Base-by-base conservation (phyloP, 2,113 vertebrate species). In the Paradoxurus hermaphroditus region DNA sequence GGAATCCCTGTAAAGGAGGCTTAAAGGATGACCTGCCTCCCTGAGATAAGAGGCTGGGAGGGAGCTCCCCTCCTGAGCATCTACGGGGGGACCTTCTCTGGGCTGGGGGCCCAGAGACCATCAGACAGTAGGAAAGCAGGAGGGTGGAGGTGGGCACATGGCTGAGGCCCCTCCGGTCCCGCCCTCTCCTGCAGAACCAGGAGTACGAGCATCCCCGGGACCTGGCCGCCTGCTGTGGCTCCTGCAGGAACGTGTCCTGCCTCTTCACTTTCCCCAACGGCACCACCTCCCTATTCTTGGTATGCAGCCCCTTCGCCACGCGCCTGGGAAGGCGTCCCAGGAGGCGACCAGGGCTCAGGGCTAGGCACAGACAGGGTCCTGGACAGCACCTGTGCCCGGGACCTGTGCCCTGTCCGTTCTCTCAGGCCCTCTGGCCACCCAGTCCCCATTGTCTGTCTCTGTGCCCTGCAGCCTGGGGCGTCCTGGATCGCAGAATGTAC, bases 211-310 rank as follows among this genome's bases (percentile, higher is more conserved):
- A 99, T 89, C 99, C 99, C 0, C 99, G 98, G 97, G 99, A 99
- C 97, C 99, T 99, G 97, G 99, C 99, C 0, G 98, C 98, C 1
- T 99, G 99, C 98, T 99, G 99, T 10, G 99, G 99, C 5, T 98
- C 98, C 95, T 99, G 99, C 98, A 99, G 98, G 97, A 99, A 99
- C 0, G 98, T 99, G 73, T 99, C 99, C 86, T 99, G 99, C 96
- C 97, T 99, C 77, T 98, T 99, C 91, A 98, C 98, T 81, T 99
- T 99, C 90, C 99, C 99, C 90, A 99, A 99, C 1, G 99, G 99
- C 86, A 99, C 99, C 19, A 78, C 98, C 16, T 95, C 97, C 56
- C 99, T 98, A 94, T 99, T 99, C 93, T 99, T 99, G 99, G 99
- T 99, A 97, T 94, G 96, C 27, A 36, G 39, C 12, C 36, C 31